A percentile compares a stretch with the other conserved stretches of the same genome.
phyloP scores from a whole-genome alignment of 2,888 invertebrate species.

The Epistrophe eligans region DNA sequence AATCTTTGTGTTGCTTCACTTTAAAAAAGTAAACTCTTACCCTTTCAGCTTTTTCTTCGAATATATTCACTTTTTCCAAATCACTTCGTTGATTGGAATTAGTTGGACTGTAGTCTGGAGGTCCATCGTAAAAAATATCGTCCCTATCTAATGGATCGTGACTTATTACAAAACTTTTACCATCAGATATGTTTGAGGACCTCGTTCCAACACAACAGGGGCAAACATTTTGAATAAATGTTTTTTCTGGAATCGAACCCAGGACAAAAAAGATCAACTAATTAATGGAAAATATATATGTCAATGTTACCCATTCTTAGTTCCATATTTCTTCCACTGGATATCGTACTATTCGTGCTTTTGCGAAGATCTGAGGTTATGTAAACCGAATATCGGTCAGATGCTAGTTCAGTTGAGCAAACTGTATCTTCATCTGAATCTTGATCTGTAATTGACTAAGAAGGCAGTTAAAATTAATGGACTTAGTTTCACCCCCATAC shows the following conservation, averaged over 20 bases:
- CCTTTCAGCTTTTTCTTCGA: conserved; percentile 59
- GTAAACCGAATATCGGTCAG: conserved; percentile 28
- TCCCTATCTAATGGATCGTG: conserved; percentile 87
- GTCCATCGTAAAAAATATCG: conserved; percentile 87
- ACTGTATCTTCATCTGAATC: conserved; percentile 73
- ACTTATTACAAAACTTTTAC: conserved; percentile 77
- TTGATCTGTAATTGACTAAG: conserved; percentile 58
- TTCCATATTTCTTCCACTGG: background rate
- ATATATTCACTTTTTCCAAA: conserved; percentile 60
- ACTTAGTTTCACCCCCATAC: conserved; percentile 25
- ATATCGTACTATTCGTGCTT: background rate
- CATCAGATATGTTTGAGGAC: background rate
- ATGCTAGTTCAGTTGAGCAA: conserved; percentile 47
- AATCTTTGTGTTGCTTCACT: background rate
- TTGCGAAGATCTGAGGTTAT: background rate
- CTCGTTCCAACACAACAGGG: background rate
- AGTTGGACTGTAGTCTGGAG: conserved; percentile 62
- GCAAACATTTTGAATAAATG: background rate
- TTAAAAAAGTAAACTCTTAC: background rate
- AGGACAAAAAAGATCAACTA: background rate
- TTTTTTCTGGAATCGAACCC: background rate
- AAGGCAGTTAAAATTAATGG: background rate
- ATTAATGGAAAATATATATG: too few relatives aligned
- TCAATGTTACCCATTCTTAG: too few relatives aligned
- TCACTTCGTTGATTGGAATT: background rate